These are phyloP conservation scores for Nothobranchius furzeri DNA, from an alignment of 2,113 vertebrate species.

Conservation along the genomic window DNA sequence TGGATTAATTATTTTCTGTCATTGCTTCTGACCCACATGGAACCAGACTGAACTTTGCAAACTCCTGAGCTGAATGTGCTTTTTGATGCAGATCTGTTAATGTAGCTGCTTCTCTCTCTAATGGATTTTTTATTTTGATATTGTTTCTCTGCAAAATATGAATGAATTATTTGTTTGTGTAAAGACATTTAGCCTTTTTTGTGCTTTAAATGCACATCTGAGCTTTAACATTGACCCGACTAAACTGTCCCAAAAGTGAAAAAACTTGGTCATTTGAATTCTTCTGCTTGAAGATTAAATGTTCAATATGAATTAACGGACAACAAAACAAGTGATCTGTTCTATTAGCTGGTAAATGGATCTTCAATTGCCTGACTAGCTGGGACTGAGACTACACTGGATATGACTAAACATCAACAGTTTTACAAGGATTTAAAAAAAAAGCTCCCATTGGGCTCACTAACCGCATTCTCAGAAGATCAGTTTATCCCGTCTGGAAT, in stretches of 20 bases:
- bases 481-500: constrained; percentile 31
- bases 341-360: constrained; percentile 1
- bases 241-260: background rate
- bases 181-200: background rate
- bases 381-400: background rate
- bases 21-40: background rate
- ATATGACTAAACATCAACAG: background rate
- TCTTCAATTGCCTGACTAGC: constrained; percentile 1
- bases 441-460: constrained; percentile 18
- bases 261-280: background rate
- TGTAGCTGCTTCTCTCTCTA: background rate
- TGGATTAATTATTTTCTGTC: background rate
- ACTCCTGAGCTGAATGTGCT: background rate
- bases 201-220: background rate
- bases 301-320: constrained; percentile 10
- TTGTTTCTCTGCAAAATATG: background rate
- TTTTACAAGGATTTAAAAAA: constrained; percentile 14
- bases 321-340: background rate
- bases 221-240: background rate
- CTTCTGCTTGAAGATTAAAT: background rate
- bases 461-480: constrained; percentile 15
- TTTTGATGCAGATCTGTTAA: background rate
- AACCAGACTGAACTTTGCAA: background rate
- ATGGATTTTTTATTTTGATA: background rate
- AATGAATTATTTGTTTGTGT: background rate